Base-by-base conservation (phyloP, 2,888 invertebrate species). In the Scaptomyza polygonia region DNA sequence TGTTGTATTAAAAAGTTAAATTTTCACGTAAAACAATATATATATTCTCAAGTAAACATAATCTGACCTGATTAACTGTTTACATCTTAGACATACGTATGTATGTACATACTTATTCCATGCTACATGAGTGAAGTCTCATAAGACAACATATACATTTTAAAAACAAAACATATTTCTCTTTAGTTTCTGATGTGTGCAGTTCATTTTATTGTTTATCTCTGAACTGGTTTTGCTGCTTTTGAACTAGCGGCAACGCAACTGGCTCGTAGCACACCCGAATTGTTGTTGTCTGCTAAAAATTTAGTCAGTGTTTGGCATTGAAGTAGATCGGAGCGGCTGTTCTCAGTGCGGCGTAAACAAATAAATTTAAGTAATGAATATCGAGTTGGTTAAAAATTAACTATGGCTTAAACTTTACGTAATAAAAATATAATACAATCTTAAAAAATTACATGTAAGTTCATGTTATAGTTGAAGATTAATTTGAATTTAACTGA, bases 261-360 rank as follows among this genome's bases (percentile, higher is more conserved):
- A 47, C 14, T 57, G 44, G 45, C 30, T 71, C 53, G 27, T 21
- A 29, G 59, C 43, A 48, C 40, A 16, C 40, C 45, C 36, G 32
- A 53, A 56, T 61, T 77, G 62, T 73, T 76, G 72, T 76, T 70
- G 70, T 76, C 45, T 43, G 32, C 30, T 56, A 42, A 57, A 57
- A 49, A 61, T 55, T 79, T 67, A 68, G 77, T 68, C 66, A 63
- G 73, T 67, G 69, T 71, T 77, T 68, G 75, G 61, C 68, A 44
- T 73, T 59, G 59, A 65, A 77, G 56, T 73, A 54, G 78, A 59
- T 65, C 58, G 59, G 77, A 64, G 68, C 61, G 61, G 48, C 25
- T 32, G 40, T 55, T 14, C 11, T n/a, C 16, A 12, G 49, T 59
- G 32, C 61, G 74, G 56, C 62, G 65, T 86, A 83, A 84, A 86